These are phyloP conservation scores for Contarinia nasturtii DNA, from an alignment of 1,140 invertebrate species.

Conservation along the genomic window DNA sequence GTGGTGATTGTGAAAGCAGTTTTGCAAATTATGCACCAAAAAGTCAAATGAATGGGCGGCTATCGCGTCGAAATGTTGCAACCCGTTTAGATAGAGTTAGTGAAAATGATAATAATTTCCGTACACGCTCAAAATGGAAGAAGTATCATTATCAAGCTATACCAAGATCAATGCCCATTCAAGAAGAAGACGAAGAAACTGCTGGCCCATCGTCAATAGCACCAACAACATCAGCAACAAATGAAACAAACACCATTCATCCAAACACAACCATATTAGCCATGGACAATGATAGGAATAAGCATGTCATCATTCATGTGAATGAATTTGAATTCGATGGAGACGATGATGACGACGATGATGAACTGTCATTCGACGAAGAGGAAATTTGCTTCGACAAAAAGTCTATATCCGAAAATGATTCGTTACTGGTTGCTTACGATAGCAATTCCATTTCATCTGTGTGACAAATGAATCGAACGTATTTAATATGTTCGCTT, in stretches of 20 bases:
- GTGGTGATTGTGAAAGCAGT: conserved; percentile 12
- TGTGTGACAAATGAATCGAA: conserved; percentile 16
- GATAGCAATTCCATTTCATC: conserved; percentile 24
- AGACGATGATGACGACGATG: conserved; percentile 8
- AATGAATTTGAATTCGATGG: conserved; percentile 10
- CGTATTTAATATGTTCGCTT: no score
- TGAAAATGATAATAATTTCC: no score
- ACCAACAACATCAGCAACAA: not conserved
- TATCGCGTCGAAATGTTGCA: conserved; percentile 2
- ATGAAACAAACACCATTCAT: no score
- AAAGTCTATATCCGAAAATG: conserved; percentile 22
- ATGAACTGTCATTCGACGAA: conserved; percentile 16
- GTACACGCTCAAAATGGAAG: no score
- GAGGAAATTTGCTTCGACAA: conserved; percentile 20
- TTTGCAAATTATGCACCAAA: conserved; percentile 2
- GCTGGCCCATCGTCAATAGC: not conserved
- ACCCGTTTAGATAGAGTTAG: no score
- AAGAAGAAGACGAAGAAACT: no score
- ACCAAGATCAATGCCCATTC: no score
- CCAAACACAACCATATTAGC: no score
- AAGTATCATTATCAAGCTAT: no score
- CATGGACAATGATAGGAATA: conserved; percentile 13
- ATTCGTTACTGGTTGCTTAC: conserved; percentile 24
- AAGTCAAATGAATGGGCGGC: conserved; percentile 5
- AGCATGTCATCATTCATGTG: conserved; percentile 15